Evolutionary conservation across 2,797 vertebrate genomes (phyloP), one percentile per base, ranked within the genome.

Genomic region (Channallabes apus): DNA sequence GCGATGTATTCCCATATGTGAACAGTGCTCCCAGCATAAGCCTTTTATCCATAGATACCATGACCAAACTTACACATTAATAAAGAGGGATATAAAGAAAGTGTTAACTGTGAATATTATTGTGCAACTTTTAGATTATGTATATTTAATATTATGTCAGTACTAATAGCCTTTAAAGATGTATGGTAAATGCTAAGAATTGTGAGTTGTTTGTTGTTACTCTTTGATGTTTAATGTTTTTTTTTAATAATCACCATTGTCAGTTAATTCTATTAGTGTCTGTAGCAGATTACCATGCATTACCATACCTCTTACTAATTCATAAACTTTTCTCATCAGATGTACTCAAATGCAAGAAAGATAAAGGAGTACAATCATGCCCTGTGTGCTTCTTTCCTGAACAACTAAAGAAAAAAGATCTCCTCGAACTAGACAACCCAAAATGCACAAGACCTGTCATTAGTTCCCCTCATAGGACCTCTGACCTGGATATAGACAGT

Each of bases 301-400:
- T 29, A 62, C 22, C 7, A 24, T n/a, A 46, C 62, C 9, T 65
- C 20, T 58, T 73, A 51, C n/a, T 83, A 68, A 77, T 68, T n/a
- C 51, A 3, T 51, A 2, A 41, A 14, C 9, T 46, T 85, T 59
- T 88, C 38, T 54, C 84, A 51, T 7, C 79, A 99, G 98, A 96
- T 68, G 90, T 98, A 17, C 83, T 99, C 32, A 99, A 88, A 88
- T 96, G 96, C 84, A 96, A 98, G 90, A 98, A 97, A 84, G 98
- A 99, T 91, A 94, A 91, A 86, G 94, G 94, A 0, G 97, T 96
- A 0, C 96, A 97, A 87, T 82, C 97, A 56, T 99, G 98, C 73
- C 91, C 97, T 0, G 69, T 90, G 24, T 99, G 98, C 82, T 92
- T 90, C 6, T 93, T 93, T 59, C 98, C 97, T 0, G 91, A 88